Evolutionary conservation across 2,888 invertebrate genomes (phyloP), one percentile per base, ranked within the genome.

Genomic region (Melieria crassipennis): DNA sequence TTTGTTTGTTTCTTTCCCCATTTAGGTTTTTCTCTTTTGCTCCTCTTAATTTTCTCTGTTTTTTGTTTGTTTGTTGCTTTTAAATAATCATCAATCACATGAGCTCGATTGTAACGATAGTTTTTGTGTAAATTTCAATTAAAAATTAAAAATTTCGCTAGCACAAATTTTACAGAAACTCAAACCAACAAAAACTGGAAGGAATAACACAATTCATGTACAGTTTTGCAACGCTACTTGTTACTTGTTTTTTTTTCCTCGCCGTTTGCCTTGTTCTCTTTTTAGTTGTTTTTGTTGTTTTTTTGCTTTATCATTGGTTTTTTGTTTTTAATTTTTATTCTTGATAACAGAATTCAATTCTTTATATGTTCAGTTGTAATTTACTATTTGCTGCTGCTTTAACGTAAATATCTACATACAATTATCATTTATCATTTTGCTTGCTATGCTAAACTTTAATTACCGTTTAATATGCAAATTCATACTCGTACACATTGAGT

Each of bases 371-470:
- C 52, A 52, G 52, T 66, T 69, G 60, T 68, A 73, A 73, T 75
- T 75, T 75, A 70, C 75, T 73, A 75, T 70, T 73, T 69, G 64
- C 52, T 71, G 47, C 65, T 73, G 68, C 70, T 75, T 72, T 73
- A 75, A 75, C 73, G 72, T 73, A 73, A 75, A 70, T 75, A 75
- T 75, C 75, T 75, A 75, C 75, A 75, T 75, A 71, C 13, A 52
- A 52, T 52, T n/a, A 52, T n/a, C 13, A 52, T 13, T 52, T 52
- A 52, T 52, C 13, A n/a, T 6, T 13, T 52, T 52, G 52, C 10
- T 9, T 6, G 52, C 10, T 52, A 13, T 30, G 30, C 30, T 30
- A 30, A 30, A 30, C 30, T 30, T 30, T 30, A 30, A 30, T 30
- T 30, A 30, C 30, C 30, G 30, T 30, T 30, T 30, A 30, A 30